Base-by-base conservation (phyloP, 1,140 invertebrate species). In the Heliconius nattereri region DNA sequence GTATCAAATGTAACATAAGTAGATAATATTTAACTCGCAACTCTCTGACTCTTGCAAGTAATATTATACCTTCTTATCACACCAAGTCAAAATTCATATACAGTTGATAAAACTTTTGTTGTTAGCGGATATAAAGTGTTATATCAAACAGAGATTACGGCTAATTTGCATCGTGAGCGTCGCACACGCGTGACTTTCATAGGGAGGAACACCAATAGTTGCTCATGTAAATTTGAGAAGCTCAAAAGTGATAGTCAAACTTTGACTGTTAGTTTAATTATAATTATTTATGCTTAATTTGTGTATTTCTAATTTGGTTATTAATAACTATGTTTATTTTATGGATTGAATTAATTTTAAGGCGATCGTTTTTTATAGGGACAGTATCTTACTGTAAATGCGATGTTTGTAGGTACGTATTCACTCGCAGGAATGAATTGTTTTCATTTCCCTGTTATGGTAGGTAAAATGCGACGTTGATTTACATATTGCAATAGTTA, bases 71-170 rank as follows among this genome's bases (percentile, higher is more conserved):
- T n/a, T 23, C 23, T 66, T 29, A 26, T 66, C 26, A 29, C 9
- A 29, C 26, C n/a, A 29, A 29, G 23, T 29, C n/a, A 29, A 66
- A 29, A 66, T 66, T 29, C 60, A 9, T n/a, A 66, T 19, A 66
- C 23, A 16, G 13, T 16, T 16, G 23, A 26, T 29, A 16, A 13
- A 66, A 66, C 9, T 66, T 26, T 66, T 26, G 60, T 29, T 66
- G 23, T 66, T 66, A 66, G 23, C n/a, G n/a, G 23, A 66, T 66
- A 29, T 66, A 26, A 66, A 26, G 26, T 66, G 11, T 66, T 66
- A 66, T 26, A 26, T 16, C 60, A 66, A n/a, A 66, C 60, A 66
- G 11, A 66, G 60, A 66, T 66, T 66, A 66, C 60, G 60, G 60
- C 60, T 66, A 66, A 66, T 66, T 66, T 66, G 60, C 60, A 66